These are phyloP conservation scores for Acholoe squamosa DNA, from an alignment of 2,888 invertebrate species.

Conservation along the genomic window DNA sequence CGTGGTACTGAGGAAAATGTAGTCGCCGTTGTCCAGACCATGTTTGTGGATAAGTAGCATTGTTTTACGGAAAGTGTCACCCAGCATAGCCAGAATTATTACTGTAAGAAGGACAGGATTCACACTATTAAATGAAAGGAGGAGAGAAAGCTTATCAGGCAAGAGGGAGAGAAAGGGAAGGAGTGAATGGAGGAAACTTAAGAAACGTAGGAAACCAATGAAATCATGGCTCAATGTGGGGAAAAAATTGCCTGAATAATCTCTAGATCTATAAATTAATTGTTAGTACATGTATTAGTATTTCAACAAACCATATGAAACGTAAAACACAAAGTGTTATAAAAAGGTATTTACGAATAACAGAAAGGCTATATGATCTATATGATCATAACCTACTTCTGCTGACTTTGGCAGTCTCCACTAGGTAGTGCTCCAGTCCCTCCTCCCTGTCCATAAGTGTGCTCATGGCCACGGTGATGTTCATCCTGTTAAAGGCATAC, in stretches of 20 bases:
- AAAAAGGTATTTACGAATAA: no score
- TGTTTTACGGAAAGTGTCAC: conserved; percentile 68
- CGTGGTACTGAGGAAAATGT: conserved; percentile 70
- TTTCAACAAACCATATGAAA: no score
- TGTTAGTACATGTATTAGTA: no score
- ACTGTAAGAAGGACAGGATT: conserved; percentile 65
- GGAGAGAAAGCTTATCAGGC: no score
- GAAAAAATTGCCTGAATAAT: neutral
- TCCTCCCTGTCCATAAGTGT: neutral
- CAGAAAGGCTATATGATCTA: neutral
- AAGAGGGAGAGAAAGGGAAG: no score
- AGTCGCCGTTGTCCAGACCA: conserved; percentile 68
- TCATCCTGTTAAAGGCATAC: conserved; percentile 31
- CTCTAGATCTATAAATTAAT: no score
- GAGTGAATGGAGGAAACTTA: no score
- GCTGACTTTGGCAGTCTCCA: conserved; percentile 66
- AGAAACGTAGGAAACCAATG: no score
- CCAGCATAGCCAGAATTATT: conserved; percentile 70
- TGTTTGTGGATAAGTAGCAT: conserved; percentile 68
- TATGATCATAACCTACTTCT: conserved; percentile 67
- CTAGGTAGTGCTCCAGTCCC: conserved; percentile 63
- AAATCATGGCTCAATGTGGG: no score
- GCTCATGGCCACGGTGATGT: conserved; percentile 66
- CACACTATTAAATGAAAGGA: neutral
- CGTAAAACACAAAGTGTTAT: neutral